A percentile compares a stretch with the other conserved stretches of the same genome.
Evolutionary conservation across 2,797 vertebrate species (phyloP).

Genomic region (Hippopotamyrus pictus): DNA sequence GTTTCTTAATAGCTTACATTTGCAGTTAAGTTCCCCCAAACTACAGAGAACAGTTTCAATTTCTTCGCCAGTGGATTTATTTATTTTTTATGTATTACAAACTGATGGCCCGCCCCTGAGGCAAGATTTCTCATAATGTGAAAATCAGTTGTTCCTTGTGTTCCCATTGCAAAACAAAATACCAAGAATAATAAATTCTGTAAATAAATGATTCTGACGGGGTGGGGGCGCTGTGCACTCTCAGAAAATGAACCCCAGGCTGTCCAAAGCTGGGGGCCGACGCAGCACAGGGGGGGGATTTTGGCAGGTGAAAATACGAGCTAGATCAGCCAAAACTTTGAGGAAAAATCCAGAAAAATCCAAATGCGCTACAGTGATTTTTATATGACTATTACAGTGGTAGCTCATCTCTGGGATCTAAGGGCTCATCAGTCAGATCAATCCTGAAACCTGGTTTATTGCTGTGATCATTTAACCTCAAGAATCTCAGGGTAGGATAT

Average conservation of each 20-base stretch:
- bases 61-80: slow-evolving; percentile 1
- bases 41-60: not conserved
- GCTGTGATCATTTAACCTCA: not conserved
- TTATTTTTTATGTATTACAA: slow-evolving; percentile 11
- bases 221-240: not conserved
- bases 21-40: not conserved
- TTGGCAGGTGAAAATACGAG: not conserved
- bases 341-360: not conserved
- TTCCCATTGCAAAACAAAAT: not conserved
- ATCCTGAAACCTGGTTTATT: not conserved
- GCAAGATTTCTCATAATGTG: slow-evolving; percentile 41
- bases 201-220: not conserved
- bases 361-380: not conserved
- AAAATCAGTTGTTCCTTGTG: slow-evolving; percentile 42
- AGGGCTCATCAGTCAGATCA: not conserved
- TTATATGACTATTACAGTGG: not conserved
- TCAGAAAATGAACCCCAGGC: not conserved
- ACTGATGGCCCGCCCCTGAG: slow-evolving; percentile 27
- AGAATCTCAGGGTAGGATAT: not conserved
- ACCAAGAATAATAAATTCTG: not conserved
- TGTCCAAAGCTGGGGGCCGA: not conserved
- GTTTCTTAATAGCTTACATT: not conserved
- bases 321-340: not conserved
- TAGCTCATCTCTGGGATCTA: not conserved
- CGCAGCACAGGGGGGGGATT: not conserved